Base-by-base conservation (phyloP, 2,797 vertebrate species). In the Hypotaenidia philippensis region DNA sequence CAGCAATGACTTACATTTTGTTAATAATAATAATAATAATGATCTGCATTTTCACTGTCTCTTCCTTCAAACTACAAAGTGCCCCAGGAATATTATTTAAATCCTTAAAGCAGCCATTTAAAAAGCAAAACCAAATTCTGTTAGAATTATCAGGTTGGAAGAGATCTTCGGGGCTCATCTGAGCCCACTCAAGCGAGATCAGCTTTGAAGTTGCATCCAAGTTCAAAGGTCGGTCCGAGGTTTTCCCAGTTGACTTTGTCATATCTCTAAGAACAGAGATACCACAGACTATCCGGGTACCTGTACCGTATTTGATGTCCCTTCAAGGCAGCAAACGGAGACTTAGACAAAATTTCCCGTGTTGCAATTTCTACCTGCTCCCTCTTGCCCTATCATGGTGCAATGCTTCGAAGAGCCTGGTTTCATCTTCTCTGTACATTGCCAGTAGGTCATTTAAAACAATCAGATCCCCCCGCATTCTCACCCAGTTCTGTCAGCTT, bases 51-150 rank as follows among this genome's bases (percentile, higher is more conserved):
- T 91, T 76, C 17, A 59, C 17, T 34, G 7, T 32, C 25, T 68
- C 88, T 87, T 90, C 56, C 83, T 95, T 90, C 40, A 71, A 86
- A 93, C 68, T n/a, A 66, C 8, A 27, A 19, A 69, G 5, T 50
- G 23, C n/a, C 20, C 4, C 29, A 40, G 8, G 32, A 83, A 78
- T 49, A 75, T 40, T 89, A 40, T 72, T 94, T 56, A 32, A 79
- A 59, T 45, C 13, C 59, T 72, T 64, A 53, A 71, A 71, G 29
- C 32, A 82, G 16, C 11, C 11, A 64, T 90, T 71, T 60, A 76
- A 76, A 40, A 69, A 79, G 20, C 9, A 81, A 78, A 90, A 32
- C 1, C 12, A 84, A 76, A 87, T 76, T 87, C 13, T 75, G 4
- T 61, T 57, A 16, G 20, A 68, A 80, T 57, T 56, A 78, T 22